Conservation (phyloP, 2,797 vertebrate species). For the Eospalax fontanierii region DNA sequence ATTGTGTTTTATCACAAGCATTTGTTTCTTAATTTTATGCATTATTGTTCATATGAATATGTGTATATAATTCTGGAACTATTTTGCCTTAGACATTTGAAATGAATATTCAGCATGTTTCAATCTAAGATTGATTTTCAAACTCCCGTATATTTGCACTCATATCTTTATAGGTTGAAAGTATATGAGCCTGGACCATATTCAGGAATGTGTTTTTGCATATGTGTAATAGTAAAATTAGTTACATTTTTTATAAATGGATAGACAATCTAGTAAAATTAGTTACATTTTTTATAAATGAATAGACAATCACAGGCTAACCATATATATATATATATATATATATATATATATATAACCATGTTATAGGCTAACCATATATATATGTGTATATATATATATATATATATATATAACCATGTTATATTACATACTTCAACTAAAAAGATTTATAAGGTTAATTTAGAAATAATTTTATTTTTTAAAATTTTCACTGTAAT, state of each 20-base stretch:
- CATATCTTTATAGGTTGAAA: neutral
- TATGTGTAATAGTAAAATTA: neutral
- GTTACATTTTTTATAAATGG: neutral
- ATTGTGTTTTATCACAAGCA: neutral
- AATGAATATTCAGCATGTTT: neutral
- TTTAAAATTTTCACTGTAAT: neutral
- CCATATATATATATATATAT: neutral
- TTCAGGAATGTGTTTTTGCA: neutral
- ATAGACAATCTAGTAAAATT: neutral
- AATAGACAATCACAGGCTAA: neutral
- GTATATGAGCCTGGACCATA: neutral
- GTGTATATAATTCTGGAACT: neutral
- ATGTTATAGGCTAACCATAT: too few relatives aligned
- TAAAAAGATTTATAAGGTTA: neutral
- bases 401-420: neutral
- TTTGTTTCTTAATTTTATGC: neutral
- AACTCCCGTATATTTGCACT: neutral
- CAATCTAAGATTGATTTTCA: neutral
- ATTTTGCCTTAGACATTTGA: slow-evolving; percentile 24
- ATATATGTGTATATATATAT: neutral
- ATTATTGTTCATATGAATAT: neutral
- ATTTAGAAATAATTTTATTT: neutral
- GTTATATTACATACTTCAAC: too few relatives aligned
- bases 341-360: neutral
- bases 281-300: neutral